These are phyloP conservation scores for Drosophila mulleri DNA, from an alignment of 2,888 invertebrate genomes.

Conservation along the genomic window DNA sequence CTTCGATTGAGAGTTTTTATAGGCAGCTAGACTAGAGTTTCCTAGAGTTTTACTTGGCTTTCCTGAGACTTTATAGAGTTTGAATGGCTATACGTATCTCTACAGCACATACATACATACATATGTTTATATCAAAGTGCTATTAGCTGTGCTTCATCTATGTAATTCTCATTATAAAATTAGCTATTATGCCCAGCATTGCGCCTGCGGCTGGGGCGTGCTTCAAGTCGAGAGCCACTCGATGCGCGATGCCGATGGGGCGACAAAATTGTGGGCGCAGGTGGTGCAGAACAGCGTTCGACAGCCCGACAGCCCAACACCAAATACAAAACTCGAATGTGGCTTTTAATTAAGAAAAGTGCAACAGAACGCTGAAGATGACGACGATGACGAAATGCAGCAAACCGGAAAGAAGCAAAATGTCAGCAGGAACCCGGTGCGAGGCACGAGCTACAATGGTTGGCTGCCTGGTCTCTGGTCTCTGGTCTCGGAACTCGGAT, in stretches of 20 bases:
- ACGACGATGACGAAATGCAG: slow-evolving; percentile 57
- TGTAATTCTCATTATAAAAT: background rate
- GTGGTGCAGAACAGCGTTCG: slow-evolving; percentile 24
- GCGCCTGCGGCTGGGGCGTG: background rate
- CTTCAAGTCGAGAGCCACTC: slow-evolving; percentile 22
- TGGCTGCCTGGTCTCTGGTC: slow-evolving; percentile 4
- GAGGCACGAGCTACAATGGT: slow-evolving; percentile 28
- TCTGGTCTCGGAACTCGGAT: background rate
- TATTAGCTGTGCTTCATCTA: background rate
- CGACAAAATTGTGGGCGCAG: slow-evolving; percentile 35
- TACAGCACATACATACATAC: no score
- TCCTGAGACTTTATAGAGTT: no score
- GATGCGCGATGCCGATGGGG: slow-evolving; percentile 35
- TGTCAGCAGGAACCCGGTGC: slow-evolving; percentile 24
- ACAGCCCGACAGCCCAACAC: slow-evolving; percentile 7
- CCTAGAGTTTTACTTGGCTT: background rate
- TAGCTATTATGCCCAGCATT: background rate
- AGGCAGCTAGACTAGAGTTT: background rate
- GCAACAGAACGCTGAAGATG: slow-evolving; percentile 48
- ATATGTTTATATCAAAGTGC: background rate
- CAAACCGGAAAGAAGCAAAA: slow-evolving; percentile 59
- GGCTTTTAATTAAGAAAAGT: slow-evolving; percentile 68
- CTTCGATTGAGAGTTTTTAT: background rate
- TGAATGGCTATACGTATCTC: no score
- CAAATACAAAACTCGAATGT: slow-evolving; percentile 38